Percentiles rank a stretch among this genome's conserved stretches.
These are phyloP conservation scores for Morinoia aosen DNA, from an alignment of 2,888 invertebrate genomes.

Conservation along the genomic window DNA sequence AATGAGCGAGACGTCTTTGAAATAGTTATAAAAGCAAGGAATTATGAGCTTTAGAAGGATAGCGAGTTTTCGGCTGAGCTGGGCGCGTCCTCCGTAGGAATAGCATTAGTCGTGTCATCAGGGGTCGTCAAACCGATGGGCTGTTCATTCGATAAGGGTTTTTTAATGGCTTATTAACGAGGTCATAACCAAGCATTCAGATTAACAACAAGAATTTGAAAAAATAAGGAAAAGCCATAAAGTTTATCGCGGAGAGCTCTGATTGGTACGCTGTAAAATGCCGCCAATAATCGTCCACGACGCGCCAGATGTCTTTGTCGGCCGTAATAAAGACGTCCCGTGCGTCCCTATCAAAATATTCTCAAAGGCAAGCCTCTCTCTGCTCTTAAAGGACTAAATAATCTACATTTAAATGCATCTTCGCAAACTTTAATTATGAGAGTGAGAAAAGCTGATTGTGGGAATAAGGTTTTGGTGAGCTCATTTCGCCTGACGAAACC, in stretches of 20 bases:
- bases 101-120: neutral
- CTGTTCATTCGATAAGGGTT: neutral
- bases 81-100: neutral
- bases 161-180: slow-evolving; percentile 52
- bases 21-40: slow-evolving; percentile 50
- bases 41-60: neutral
- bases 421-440: neutral
- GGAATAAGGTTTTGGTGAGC: neutral
- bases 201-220: slow-evolving; percentile 42
- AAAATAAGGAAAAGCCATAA: slow-evolving; percentile 50
- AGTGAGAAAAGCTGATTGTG: neutral
- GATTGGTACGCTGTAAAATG: slow-evolving; percentile 38
- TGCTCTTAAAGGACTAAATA: neutral
- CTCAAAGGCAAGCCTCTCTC: neutral
- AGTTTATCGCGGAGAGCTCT: slow-evolving; percentile 52
- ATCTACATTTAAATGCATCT: neutral
- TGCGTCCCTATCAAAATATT: neutral
- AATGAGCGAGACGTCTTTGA: slow-evolving; percentile 48
- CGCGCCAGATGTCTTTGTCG: slow-evolving; percentile 40
- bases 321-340: slow-evolving; percentile 14
- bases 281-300: slow-evolving; percentile 28
- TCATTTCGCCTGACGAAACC: too few species aligned
- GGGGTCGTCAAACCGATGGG: neutral
- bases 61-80: neutral
- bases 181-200: slow-evolving; percentile 51